phyloP scores from a whole-genome alignment of 2,888 invertebrate genomes.

The Zaprionus obscuricornis region DNA sequence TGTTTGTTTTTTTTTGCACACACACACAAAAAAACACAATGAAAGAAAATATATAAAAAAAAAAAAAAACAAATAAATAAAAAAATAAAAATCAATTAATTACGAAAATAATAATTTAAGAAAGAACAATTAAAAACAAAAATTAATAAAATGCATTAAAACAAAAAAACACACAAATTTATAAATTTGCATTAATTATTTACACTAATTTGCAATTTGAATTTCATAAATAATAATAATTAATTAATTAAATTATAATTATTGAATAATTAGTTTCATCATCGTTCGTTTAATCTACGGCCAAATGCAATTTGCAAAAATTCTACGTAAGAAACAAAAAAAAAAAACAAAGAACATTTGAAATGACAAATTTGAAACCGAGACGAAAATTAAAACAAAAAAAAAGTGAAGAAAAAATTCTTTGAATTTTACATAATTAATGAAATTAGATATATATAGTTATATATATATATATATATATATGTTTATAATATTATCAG shows the following conservation, averaged over 20 bases:
- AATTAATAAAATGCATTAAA: too few species aligned
- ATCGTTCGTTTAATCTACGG: too few species aligned
- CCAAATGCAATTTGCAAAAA: background rate
- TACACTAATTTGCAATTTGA: background rate
- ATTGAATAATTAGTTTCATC: too few species aligned
- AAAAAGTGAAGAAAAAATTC: background rate
- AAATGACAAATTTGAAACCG: too few species aligned
- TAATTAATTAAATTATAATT: constrained; percentile 31
- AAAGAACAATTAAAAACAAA: too few species aligned
- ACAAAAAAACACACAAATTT: constrained; percentile 33
- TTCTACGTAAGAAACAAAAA: constrained; percentile 30
- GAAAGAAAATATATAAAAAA: constrained; percentile 65
- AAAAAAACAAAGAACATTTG: too few species aligned
- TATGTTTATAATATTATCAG: too few species aligned
- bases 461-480: constrained; percentile 1
- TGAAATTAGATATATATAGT: constrained; percentile 9
- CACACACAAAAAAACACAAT: too few species aligned
- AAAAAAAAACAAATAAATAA: constrained; percentile 66
- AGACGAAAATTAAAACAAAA: constrained; percentile 8
- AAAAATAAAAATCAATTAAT: constrained; percentile 70
- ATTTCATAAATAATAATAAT: constrained; percentile 34
- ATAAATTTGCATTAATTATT: too few species aligned
- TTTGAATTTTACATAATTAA: background rate
- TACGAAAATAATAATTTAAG: too few species aligned
- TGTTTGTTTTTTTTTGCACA: constrained; percentile 58